Evolutionary conservation across 1,140 invertebrate species (phyloP).

Genomic region (Diprion similis): DNA sequence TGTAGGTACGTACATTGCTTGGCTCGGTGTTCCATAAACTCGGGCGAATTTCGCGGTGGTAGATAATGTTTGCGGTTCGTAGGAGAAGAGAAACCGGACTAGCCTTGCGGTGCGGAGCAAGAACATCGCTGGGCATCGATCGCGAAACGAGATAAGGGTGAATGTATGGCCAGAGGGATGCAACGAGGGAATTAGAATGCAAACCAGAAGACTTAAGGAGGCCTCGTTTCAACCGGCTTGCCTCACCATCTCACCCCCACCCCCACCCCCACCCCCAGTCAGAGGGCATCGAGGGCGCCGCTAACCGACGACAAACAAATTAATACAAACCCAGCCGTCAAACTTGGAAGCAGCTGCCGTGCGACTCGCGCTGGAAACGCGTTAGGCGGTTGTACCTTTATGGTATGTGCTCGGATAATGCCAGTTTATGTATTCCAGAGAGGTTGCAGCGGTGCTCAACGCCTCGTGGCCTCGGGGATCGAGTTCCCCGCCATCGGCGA

Average conservation of each 20-base stretch:
- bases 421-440: not conserved
- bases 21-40: too few species aligned
- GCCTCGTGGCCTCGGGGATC: not conserved
- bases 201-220: not conserved
- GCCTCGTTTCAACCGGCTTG: not conserved
- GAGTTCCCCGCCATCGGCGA: not conserved
- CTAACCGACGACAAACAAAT: constrained; percentile 4
- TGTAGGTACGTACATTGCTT: too few species aligned
- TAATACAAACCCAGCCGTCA: constrained; percentile 4
- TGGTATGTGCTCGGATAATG: constrained; percentile 2
- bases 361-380: not conserved
- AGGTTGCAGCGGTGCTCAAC: not conserved
- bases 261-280: not conserved
- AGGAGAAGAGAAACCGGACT: too few species aligned
- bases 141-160: too few species aligned
- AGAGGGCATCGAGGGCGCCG: not conserved
- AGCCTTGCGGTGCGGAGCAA: too few species aligned
- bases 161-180: not conserved
- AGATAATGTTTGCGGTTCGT: too few species aligned
- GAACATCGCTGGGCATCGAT: too few species aligned
- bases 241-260: not conserved
- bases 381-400: not conserved
- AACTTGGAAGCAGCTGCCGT: not conserved
- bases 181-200: not conserved
- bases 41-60: too few species aligned